phyloP scores from a whole-genome alignment of 2,888 invertebrate genomes.

The Hypomecis atomaria region DNA sequence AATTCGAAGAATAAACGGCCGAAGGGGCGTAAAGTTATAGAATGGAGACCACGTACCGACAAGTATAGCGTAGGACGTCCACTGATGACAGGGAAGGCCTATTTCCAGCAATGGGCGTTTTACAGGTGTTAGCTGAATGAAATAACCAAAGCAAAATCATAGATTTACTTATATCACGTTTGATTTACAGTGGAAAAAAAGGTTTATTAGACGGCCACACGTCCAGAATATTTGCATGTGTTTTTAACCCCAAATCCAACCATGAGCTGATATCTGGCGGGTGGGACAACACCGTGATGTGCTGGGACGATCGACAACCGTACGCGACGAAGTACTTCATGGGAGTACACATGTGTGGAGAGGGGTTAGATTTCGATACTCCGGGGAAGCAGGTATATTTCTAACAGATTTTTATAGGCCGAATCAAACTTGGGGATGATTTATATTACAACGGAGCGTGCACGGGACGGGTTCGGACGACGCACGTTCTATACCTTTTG shows the following conservation, averaged over 20 bases:
- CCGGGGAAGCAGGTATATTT: constrained; percentile 84
- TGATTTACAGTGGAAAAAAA: constrained; percentile 69
- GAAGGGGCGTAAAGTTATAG: no score
- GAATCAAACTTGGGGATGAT: no score
- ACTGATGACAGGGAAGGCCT: no score
- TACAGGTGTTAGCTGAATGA: no score
- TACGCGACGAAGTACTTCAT: constrained; percentile 83
- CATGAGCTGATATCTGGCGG: constrained; percentile 88
- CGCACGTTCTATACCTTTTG: no score
- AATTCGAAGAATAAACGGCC: no score
- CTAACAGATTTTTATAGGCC: neutral
- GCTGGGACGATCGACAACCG: constrained; percentile 88
- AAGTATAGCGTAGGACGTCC: no score
- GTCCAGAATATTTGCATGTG: constrained; percentile 86
- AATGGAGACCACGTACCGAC: no score
- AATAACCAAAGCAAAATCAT: no score
- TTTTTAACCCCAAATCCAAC: constrained; percentile 86
- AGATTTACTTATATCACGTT: neutral
- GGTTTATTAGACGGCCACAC: constrained; percentile 85
- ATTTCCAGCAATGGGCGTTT: no score
- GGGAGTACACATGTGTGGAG: constrained; percentile 87
- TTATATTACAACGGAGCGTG: no score
- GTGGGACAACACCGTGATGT: constrained; percentile 87
- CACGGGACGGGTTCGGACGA: no score
- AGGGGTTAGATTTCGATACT: constrained; percentile 87